phyloP scores from a whole-genome alignment of 2,113 vertebrate species.

The Gambusia holbrooki region DNA sequence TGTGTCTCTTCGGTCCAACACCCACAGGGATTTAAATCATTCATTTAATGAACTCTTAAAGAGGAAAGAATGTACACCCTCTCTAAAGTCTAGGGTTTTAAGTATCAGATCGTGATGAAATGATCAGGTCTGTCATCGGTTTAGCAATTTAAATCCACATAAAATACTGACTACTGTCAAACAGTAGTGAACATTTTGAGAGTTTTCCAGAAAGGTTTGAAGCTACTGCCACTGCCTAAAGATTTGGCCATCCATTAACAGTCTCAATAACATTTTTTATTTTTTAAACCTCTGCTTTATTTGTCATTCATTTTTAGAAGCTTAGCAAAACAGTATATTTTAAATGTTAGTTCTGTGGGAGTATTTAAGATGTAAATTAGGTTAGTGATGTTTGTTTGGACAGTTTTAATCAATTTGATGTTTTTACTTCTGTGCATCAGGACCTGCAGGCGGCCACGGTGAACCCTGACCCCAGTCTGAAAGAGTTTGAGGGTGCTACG shows the following conservation, averaged over 20 bases:
- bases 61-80: not conserved
- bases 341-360: not conserved
- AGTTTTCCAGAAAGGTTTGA: no score
- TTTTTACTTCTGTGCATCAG: slow-evolving; percentile 71
- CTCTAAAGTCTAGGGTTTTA: not conserved
- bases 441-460: slow-evolving; percentile 96
- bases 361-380: not conserved
- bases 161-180: no score
- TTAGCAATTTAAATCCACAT: no score
- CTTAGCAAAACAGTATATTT: not conserved
- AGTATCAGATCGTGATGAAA: not conserved
- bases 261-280: no score
- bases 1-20: slow-evolving; percentile 13
- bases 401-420: slow-evolving; percentile 16
- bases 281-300: no score
- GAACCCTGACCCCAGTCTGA: slow-evolving; percentile 96
- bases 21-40: slow-evolving; percentile 32
- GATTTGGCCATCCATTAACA: no score
- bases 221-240: no score
- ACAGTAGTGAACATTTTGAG: no score
- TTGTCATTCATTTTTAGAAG: no score
- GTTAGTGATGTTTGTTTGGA: not conserved
- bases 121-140: not conserved
- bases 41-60: not conserved
- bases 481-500: slow-evolving; percentile 98